Conservation (phyloP, 2,113 vertebrate genomes). For the Chamaetylas fuelleborni region DNA sequence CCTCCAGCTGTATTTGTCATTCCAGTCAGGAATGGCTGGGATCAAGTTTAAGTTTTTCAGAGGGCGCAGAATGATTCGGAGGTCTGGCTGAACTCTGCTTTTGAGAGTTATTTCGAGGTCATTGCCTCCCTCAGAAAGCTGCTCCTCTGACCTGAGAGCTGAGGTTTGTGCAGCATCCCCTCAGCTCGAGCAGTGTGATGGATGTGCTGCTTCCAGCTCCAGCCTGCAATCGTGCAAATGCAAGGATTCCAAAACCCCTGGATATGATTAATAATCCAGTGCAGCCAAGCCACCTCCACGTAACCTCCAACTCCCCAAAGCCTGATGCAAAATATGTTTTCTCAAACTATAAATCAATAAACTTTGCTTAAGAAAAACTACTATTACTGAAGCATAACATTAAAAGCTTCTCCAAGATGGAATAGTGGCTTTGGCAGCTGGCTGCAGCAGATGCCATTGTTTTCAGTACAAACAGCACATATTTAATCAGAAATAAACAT, state of each 20-base stretch:
- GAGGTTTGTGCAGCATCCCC: neutral
- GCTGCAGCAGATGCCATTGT: neutral
- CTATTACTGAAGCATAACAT: constrained; percentile 17
- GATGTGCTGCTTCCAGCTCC: neutral
- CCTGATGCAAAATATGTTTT: constrained; percentile 5
- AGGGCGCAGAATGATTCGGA: neutral
- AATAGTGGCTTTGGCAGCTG: neutral
- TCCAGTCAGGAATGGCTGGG: neutral
- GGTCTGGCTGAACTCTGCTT: neutral
- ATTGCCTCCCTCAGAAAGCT: neutral
- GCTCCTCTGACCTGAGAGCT: neutral
- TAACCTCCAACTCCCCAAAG: constrained; percentile 29
- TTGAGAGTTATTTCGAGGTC: neutral
- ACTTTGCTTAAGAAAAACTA: constrained; percentile 34
- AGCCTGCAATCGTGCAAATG: neutral
- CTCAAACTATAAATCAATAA: constrained; percentile 49
- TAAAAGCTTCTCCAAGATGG: neutral
- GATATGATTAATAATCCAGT: neutral
- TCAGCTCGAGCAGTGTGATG: neutral
- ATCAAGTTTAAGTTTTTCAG: neutral
- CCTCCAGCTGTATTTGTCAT: neutral
- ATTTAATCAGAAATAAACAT: neutral
- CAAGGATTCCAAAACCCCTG: neutral
- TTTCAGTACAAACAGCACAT: fast-evolving
- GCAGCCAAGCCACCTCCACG: constrained; percentile 28